Base-by-base conservation (phyloP, 2,113 vertebrate genomes). In the Epinephelus cyanopodus region DNA sequence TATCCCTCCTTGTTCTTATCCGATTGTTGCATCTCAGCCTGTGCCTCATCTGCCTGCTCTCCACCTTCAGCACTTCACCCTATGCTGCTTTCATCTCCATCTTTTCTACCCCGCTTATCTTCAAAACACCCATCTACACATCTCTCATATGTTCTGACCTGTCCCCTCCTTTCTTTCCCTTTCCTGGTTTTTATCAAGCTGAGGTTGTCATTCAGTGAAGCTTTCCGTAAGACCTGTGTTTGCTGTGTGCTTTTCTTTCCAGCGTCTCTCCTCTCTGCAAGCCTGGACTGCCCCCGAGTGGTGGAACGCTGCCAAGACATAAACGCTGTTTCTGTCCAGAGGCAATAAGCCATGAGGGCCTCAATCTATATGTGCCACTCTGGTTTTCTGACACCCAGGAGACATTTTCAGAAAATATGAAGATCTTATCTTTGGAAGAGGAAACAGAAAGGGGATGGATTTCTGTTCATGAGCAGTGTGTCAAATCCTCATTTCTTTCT, bases 241-340 rank as follows among this genome's bases (percentile, higher is more conserved):
- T 25, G 13, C 53, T 56, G 18, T 2, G 13, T 48, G 15, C 50
- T 53, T 48, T n/a, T 29, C 29, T 21, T 47, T 23, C 19, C 4
- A 1, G 1, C 0, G 1, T 1, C 14, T 52, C 42, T 17, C 4
- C 13, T 2, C 58, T 78, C 68, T 66, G 66, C 18, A 12, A 67
- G 47, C 15, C 27, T 50, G 67, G 13, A 53, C 81, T 89, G 85
- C 88, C 87, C 73, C 77, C 85, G 0, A n/a, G 82, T 90, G 91
- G 88, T 17, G 18, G 0, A 65, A 53, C 21, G 12, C 25, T 21
- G 83, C 10, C 37, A 61, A 48, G 13, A 37, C 45, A 69, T 19
- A 1, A 19, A 1, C 13, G 14, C 52, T 1, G 25, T 56, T 21
- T 37, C 19, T 27, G 56, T 52, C 4, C 47, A 52, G 13, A 15